These are phyloP conservation scores for Lepidocyrtinus sp. DNA, from an alignment of 2,888 invertebrate genomes.

Conservation along the genomic window DNA sequence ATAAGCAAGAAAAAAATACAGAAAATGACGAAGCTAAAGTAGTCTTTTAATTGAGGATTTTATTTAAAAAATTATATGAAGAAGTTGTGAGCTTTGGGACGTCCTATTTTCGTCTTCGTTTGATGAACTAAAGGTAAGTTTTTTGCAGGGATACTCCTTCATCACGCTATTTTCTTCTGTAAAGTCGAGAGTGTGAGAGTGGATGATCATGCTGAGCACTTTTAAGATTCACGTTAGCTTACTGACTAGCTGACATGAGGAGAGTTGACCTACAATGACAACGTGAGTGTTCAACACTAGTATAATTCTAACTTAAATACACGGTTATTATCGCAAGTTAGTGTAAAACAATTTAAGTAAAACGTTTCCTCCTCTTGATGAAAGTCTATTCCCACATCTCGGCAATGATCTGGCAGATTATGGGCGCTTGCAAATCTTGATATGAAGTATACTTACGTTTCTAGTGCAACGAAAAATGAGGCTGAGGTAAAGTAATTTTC, in stretches of 20 bases:
- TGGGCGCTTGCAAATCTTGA: background rate
- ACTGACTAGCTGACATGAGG: background rate
- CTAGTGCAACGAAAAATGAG: background rate
- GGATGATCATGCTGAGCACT: background rate
- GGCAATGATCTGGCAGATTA: background rate
- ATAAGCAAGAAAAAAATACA: too few species aligned
- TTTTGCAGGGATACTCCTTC: background rate
- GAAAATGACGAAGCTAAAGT: background rate
- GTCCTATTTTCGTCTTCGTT: background rate
- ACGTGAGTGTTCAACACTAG: slow-evolving; percentile 1
- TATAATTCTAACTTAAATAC: background rate
- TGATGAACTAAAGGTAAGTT: background rate
- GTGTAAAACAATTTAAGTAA: slow-evolving; percentile 14
- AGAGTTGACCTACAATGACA: slow-evolving; percentile 30
- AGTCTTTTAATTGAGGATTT: background rate
- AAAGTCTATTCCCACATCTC: slow-evolving; percentile 29
- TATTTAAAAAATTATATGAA: background rate
- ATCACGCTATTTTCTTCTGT: background rate
- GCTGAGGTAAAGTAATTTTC: too few species aligned
- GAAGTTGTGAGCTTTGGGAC: background rate
- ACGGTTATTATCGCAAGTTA: slow-evolving; percentile 3
- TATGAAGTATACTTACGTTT: too few species aligned
- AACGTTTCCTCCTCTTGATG: slow-evolving; percentile 32
- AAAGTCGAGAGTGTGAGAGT: background rate
- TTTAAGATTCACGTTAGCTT: background rate